phyloP scores from a whole-genome alignment of 2,797 vertebrate genomes.

The Anguilla anguilla region DNA sequence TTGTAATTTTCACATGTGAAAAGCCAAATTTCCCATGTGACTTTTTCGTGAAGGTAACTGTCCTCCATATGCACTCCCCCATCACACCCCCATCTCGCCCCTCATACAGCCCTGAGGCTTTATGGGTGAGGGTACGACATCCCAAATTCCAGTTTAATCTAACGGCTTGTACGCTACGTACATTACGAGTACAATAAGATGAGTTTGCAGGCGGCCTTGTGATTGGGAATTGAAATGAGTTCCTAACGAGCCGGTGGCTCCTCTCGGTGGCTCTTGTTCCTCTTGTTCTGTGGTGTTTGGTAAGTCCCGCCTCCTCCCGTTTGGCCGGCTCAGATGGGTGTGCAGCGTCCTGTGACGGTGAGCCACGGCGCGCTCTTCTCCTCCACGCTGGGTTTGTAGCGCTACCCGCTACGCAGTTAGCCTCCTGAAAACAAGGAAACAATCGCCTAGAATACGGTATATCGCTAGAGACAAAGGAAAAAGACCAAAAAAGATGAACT shows the following conservation, averaged over 20 bases:
- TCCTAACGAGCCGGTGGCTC: background rate
- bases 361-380: background rate
- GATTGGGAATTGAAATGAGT: background rate
- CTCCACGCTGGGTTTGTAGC: background rate
- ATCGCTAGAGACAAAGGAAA: background rate
- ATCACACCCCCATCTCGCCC: background rate
- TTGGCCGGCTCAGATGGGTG: background rate
- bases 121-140: background rate
- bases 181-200: background rate
- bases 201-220: background rate
- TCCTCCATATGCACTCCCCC: background rate
- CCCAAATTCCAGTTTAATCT: background rate
- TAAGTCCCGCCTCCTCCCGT: background rate
- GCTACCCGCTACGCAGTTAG: background rate
- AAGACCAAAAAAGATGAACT: background rate
- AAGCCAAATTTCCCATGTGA: too few species aligned
- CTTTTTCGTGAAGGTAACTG: too few species aligned
- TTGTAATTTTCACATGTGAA: too few species aligned
- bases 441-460: too few species aligned
- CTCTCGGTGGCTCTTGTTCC: background rate
- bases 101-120: background rate
- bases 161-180: background rate
- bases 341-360: background rate
- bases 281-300: background rate
- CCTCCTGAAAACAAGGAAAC: too few species aligned